Percentiles rank a stretch among this genome's conserved stretches.
phyloP scores from a whole-genome alignment of 92 coral and sea anemone species.

The Porites evermanni region DNA sequence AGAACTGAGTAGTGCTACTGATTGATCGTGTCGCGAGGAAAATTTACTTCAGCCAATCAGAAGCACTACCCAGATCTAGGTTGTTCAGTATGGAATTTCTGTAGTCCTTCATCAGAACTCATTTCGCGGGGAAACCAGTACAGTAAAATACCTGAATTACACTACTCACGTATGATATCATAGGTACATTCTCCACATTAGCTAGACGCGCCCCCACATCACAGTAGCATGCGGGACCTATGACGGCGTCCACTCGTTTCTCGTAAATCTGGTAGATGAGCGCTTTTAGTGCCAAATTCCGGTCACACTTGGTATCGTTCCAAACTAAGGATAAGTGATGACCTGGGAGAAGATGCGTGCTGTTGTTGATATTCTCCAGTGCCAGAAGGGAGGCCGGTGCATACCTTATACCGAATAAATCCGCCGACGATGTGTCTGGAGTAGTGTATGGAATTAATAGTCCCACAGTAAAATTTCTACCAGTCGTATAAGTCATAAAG shows the following conservation, averaged over 20 bases:
- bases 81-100: no score
- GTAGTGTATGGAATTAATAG: conserved; percentile 14
- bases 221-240: conserved; percentile 92
- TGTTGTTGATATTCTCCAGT: conserved; percentile 58
- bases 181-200: conserved; percentile 75
- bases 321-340: conserved; percentile 59
- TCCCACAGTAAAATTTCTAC: conserved; percentile 28
- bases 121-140: no score
- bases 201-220: conserved; percentile 72
- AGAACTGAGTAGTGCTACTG: no score
- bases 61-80: no score
- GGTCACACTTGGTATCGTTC: conserved; percentile 59
- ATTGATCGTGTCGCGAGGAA: no score
- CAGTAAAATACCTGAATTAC: not conserved
- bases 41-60: no score
- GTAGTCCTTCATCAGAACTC: no score
- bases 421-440: no score
- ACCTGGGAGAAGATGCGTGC: conserved; percentile 47
- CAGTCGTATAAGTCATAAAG: not conserved
- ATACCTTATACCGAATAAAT: conserved; percentile 39
- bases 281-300: conserved; percentile 36
- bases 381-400: conserved; percentile 70
- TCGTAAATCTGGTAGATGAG: conserved; percentile 38
- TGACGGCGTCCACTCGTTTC: conserved; percentile 71
- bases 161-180: conserved; percentile 93